Conservation (phyloP, 1,140 invertebrate genomes). For the Drosophila neocordata region DNA sequence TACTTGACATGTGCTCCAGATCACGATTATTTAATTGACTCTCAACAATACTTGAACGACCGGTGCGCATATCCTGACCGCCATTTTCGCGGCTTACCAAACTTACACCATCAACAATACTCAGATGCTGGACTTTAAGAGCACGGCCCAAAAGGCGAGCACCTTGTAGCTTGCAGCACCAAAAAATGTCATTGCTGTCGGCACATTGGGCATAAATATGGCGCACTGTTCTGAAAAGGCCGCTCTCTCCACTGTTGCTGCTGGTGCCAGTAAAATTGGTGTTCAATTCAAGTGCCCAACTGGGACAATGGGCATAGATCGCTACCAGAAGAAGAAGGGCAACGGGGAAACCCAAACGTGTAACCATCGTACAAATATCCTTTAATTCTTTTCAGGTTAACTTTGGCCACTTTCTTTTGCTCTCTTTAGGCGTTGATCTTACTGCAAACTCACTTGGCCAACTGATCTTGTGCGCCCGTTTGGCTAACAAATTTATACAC, state of each 20-base stretch:
- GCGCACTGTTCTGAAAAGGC: constrained; percentile 77
- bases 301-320: constrained; percentile 24
- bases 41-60: constrained; percentile 83
- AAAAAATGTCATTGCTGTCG: constrained; percentile 85
- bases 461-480: constrained; percentile 76
- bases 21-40: constrained; percentile 84
- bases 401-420: constrained; percentile 16
- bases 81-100: constrained; percentile 82
- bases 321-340: constrained; percentile 55
- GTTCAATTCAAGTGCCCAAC: constrained; percentile 35
- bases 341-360: constrained; percentile 61
- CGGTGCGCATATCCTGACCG: constrained; percentile 72
- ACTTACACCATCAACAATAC: constrained; percentile 86
- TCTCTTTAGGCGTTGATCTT: constrained; percentile 30
- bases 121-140: constrained; percentile 85
- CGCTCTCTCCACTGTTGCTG: constrained; percentile 45
- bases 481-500: constrained; percentile 80
- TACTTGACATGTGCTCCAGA: constrained; percentile 83
- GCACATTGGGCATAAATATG: constrained; percentile 86
- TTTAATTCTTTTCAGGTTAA: neutral
- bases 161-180: constrained; percentile 88
- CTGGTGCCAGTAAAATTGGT: constrained; percentile 11
- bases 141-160: constrained; percentile 86
- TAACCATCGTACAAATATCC: constrained; percentile 56
- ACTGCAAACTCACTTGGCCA: constrained; percentile 62